Percentiles rank a stretch among this genome's conserved stretches.
These are phyloP conservation scores for Pycnomerus fuliginosus DNA, from an alignment of 2,888 invertebrate genomes.

Conservation along the genomic window DNA sequence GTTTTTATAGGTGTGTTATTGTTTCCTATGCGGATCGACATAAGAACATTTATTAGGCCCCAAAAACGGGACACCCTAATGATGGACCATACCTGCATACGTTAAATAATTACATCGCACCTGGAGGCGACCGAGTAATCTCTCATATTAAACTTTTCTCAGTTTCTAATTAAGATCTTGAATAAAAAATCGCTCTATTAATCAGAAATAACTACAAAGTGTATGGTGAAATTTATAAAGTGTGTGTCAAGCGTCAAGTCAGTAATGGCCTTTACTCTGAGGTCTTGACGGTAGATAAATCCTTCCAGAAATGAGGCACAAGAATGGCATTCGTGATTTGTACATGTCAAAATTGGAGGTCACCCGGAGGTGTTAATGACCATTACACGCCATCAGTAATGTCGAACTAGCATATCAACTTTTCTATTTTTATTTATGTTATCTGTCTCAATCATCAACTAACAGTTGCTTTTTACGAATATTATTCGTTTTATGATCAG, in stretches of 20 bases:
- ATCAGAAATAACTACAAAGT: constrained; percentile 22
- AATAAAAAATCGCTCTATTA: constrained; percentile 26
- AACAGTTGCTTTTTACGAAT: no score
- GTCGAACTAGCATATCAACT: background rate
- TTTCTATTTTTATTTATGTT: background rate
- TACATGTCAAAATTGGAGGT: constrained; percentile 40
- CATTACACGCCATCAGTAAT: constrained; percentile 27
- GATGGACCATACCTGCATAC: no score
- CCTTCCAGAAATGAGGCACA: constrained; percentile 39
- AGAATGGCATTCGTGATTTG: constrained; percentile 37
- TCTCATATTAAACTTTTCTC: constrained; percentile 10
- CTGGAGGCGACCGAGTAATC: constrained; percentile 3
- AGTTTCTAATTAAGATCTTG: constrained; percentile 24
- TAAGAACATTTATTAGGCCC: no score
- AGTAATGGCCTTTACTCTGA: constrained; percentile 25
- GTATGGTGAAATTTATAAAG: constrained; percentile 28
- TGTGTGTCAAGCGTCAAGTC: constrained; percentile 6
- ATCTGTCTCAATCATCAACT: no score
- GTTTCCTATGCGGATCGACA: no score
- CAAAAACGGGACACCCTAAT: no score
- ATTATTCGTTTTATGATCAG: no score
- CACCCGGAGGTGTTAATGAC: constrained; percentile 41
- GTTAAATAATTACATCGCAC: background rate
- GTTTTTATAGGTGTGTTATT: no score
- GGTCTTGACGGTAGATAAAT: constrained; percentile 44